Evolutionary conservation across 2,888 invertebrate species (phyloP), one percentile per base, ranked within the genome.

Genomic region (Aphidius colemani): DNA sequence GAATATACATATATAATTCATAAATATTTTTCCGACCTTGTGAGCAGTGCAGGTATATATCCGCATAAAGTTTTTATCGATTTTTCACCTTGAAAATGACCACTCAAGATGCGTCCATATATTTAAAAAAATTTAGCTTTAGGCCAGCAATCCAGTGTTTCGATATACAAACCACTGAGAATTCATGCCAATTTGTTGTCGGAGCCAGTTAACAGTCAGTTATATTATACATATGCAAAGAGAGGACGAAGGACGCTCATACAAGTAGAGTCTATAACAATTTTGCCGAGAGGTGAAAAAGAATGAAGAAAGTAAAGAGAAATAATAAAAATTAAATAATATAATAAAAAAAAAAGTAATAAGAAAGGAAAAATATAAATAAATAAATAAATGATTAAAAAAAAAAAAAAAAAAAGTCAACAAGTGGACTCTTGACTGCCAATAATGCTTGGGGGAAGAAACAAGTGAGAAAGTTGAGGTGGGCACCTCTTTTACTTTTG

Each of bases 151-250:
- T 64, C 51, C 60, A 60, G 30, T 51, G 45, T 39, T 57, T 39
- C 60, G 56, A 64, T 64, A 64, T 55, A 56, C 50, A 53, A 59
- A 56, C 60, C 57, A 46, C 45, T 46, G 30, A 74, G 72, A 77
- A 76, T 76, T 72, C 75, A 75, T 77, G 75, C 75, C 77, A 77
- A 77, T 77, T 77, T 77, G 76, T 77, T 70, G 71, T 62, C 66
- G 66, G 46, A 46, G 69, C 69, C 69, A 70, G 69, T 70, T 69
- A 69, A 59, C 63, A 66, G 71, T 70, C 70, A 66, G 69, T 39
- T 57, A 57, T 13, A 55, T 11, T 10, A 18, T 39, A n/a, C 46
- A 30, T 57, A 57, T 46, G 58, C 44, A 63, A n/a, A n/a, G n/a
- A 48, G 45, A 43, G 43, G 48, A 43, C 41, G 53, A 53, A 59